Evolutionary conservation across 2,113 vertebrate genomes (phyloP), one percentile per base, ranked within the genome.

Genomic region (Sorex fumeus): DNA sequence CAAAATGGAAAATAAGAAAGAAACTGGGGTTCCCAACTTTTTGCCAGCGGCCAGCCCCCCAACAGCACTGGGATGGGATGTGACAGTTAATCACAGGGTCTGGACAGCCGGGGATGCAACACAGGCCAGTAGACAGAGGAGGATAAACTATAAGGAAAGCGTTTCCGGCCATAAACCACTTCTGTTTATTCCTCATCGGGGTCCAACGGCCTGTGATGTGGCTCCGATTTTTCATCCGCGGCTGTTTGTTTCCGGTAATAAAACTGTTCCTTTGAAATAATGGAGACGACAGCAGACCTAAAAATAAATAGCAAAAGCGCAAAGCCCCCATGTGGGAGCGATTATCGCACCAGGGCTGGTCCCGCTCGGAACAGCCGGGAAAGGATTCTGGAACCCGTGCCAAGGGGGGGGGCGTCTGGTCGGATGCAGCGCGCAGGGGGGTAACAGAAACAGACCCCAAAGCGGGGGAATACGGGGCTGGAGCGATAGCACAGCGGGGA

Each of bases 151-250:
- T 87, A 82, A 96, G 95, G 89, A 92, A 95, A 92, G 81, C 81
- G 79, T 81, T 95, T 92, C 89, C 8, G 27, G 82, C 74, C 92
- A 95, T 85, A 89, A 94, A 96, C 87, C 83, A 92, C 88, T 93
- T 96, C 95, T 93, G 93, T 93, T 96, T 96, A 96, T 95, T 95
- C 82, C 92, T 96, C 96, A 95, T 97, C 93, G 96, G 95, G 94
- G 96, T 94, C 91, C 94, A 92, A 89, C 92, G 87, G 60, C 89
- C 91, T 93, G 93, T 93, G 95, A 95, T 95, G 95, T 91, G 93
- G 92, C 95, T 95, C 82, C 93, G 91, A 91, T 95, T 93, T 95
- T 96, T 95, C 95, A 97, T 96, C 94, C 93, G 89, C 91, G 89
- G 92, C 90, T 92, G 93, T 92, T 94, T 92, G 92, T 92, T 97